These are phyloP conservation scores for Caenorhabditis sp. DNA, from an alignment of 2,888 invertebrate species.

Conservation along the genomic window DNA sequence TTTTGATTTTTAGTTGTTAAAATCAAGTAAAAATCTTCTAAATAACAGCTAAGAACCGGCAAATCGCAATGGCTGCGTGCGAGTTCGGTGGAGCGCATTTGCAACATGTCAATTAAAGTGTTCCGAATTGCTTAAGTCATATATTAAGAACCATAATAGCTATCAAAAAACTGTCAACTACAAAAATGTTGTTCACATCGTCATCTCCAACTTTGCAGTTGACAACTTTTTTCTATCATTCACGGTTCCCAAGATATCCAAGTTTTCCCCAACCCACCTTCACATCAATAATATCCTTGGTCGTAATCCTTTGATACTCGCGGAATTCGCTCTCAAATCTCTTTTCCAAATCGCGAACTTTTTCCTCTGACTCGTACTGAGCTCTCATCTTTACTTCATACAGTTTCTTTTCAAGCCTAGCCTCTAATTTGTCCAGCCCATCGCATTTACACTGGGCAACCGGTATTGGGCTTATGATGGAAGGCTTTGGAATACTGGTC, in stretches of 20 bases:
- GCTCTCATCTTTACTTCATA: constrained; percentile 54
- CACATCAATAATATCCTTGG: constrained; percentile 57
- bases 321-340: constrained; percentile 53
- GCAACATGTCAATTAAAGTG: no score
- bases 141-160: not conserved
- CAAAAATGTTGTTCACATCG: no score
- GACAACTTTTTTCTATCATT: no score
- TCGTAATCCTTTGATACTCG: constrained; percentile 51
- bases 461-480: no score
- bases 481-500: not conserved
- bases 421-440: constrained; percentile 24
- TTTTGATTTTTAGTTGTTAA: no score
- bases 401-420: constrained; percentile 50
- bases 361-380: constrained; percentile 30
- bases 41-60: no score
- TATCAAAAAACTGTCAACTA: not conserved
- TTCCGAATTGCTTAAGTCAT: no score
- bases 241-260: no score
- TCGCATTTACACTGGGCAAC: constrained; percentile 17
- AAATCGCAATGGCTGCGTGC: no score
- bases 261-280: constrained; percentile 54
- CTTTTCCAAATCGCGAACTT: constrained; percentile 24
- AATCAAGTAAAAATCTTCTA: no score
- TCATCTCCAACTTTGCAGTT: no score
- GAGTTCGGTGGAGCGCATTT: no score